Evolutionary conservation across 2,797 vertebrate genomes (phyloP).

Genomic region (Choloepus didactylus): DNA sequence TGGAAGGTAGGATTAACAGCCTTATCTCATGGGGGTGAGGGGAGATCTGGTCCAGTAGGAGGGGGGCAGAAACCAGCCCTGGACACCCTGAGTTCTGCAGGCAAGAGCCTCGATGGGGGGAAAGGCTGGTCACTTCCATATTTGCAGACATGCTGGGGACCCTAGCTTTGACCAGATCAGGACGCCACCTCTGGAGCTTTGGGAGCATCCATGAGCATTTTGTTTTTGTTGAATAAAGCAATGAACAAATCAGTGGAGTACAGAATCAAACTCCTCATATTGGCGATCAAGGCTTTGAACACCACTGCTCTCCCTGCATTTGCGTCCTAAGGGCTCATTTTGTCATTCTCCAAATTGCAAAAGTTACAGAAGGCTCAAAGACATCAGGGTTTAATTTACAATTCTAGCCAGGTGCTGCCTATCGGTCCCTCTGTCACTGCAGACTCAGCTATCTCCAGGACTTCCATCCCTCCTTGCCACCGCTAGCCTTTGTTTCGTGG

Average conservation of each 20-base stretch:
- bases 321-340: neutral
- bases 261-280: too few relatives aligned
- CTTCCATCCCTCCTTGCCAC: too few relatives aligned
- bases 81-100: neutral
- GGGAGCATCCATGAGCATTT: neutral
- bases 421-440: too few relatives aligned
- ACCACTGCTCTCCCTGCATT: neutral
- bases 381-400: too few relatives aligned
- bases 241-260: neutral
- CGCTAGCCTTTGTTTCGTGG: too few relatives aligned
- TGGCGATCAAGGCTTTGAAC: neutral
- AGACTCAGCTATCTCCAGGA: too few relatives aligned
- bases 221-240: neutral
- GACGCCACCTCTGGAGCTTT: rapidly evolving
- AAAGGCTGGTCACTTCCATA: too few relatives aligned
- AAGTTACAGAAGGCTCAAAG: too few relatives aligned
- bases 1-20: neutral
- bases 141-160: neutral
- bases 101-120: neutral
- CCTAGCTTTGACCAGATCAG: neutral
- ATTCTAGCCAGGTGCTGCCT: too few relatives aligned
- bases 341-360: neutral
- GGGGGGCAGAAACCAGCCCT: neutral
- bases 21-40: too few relatives aligned
- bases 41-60: neutral